Percentiles rank a stretch among this genome's conserved stretches.
These are phyloP conservation scores for Podargus strigoides DNA, from an alignment of 2,797 vertebrate genomes.

Conservation along the genomic window DNA sequence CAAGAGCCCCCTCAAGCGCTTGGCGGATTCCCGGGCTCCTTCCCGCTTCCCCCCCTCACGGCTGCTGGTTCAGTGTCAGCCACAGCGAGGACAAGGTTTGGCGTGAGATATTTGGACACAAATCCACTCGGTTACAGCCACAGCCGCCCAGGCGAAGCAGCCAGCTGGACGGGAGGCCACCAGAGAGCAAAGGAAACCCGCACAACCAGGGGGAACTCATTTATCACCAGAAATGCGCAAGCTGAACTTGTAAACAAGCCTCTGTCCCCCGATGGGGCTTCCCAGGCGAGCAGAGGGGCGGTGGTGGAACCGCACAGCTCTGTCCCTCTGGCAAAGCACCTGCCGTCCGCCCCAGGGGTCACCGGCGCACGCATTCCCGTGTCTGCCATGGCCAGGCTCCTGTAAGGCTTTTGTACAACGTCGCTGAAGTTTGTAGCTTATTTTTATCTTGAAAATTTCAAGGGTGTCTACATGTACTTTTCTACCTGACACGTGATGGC, in stretches of 20 bases:
- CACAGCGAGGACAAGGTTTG: not conserved
- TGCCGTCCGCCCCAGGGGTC: not conserved
- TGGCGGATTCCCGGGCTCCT: not conserved
- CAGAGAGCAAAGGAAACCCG: not conserved
- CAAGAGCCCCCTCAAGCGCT: not conserved
- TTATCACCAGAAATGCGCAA: not conserved
- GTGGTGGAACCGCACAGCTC: not conserved
- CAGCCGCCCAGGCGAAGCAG: not conserved
- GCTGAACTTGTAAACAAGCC: not conserved
- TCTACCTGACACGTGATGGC: rapidly evolving
- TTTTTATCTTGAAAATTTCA: not conserved
- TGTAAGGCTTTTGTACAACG: not conserved
- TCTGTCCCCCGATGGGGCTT: not conserved
- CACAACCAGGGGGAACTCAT: not conserved
- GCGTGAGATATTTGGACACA: not conserved
- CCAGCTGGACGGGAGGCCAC: not conserved
- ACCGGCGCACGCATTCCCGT: rapidly evolving
- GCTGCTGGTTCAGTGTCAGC: not conserved
- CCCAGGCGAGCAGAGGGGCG: rapidly evolving
- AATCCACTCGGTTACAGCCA: not conserved
- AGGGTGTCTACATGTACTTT: not conserved
- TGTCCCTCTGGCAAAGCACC: not conserved
- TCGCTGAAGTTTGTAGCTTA: not conserved
- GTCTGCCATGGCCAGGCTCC: not conserved
- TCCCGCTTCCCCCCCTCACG: not conserved